phyloP scores from a whole-genome alignment of 2,113 vertebrate genomes.

The Cyanoliseus patagonus region DNA sequence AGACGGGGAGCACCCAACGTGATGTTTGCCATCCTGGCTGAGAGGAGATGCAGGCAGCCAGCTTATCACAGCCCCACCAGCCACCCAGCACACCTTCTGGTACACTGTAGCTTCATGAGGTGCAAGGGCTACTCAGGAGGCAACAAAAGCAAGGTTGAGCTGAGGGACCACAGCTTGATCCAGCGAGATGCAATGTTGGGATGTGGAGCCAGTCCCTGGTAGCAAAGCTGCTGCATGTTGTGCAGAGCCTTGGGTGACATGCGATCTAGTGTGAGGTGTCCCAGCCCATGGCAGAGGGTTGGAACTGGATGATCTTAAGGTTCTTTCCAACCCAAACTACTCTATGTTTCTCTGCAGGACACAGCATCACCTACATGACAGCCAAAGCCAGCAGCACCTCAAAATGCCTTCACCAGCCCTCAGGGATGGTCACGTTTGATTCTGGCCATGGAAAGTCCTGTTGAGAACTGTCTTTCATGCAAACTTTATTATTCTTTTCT shows the following conservation, averaged over 20 bases:
- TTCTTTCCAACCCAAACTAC: neutral
- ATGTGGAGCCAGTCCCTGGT: neutral
- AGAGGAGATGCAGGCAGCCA: neutral
- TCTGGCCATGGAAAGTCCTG: neutral
- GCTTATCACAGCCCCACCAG: neutral
- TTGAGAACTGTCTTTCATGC: neutral
- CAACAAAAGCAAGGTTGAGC: accelerated
- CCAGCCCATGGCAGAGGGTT: neutral
- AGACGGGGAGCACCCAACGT: accelerated
- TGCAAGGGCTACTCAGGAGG: neutral
- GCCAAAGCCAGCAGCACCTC: neutral
- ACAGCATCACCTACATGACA: neutral
- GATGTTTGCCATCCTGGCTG: neutral
- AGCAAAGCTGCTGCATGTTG: neutral
- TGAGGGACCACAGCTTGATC: neutral
- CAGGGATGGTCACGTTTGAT: accelerated
- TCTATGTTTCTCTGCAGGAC: neutral
- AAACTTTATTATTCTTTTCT: neutral
- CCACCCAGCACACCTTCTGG: too few species aligned
- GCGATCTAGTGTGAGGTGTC: neutral
- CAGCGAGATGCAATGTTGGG: accelerated
- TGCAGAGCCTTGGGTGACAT: neutral
- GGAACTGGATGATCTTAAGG: neutral
- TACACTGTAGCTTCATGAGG: neutral
- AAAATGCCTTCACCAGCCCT: neutral